Base-by-base conservation (phyloP, 2,797 vertebrate species). In the Neosilurus hyrtlii region DNA sequence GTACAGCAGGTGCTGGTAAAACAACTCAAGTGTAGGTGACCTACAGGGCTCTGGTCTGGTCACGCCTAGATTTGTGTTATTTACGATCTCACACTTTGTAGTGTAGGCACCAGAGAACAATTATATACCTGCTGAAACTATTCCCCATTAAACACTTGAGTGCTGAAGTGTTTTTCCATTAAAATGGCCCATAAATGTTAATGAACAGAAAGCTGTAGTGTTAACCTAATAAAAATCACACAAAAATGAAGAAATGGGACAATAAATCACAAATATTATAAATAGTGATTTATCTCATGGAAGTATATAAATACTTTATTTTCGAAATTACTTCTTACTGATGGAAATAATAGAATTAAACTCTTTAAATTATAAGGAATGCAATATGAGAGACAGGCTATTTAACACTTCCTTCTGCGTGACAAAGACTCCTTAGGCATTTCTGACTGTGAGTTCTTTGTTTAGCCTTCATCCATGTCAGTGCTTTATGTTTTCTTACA, bases 41-140 rank as follows among this genome's bases (percentile, higher is more conserved):
- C 75, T 63, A 70, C 20, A 49, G 35, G 51, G 74, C 3, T n/a
- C 61, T 73, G 65, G 54, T 82, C 74, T 82, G 79, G 83, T 82
- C 79, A 72, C 3, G n/a, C 65, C 54, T 26, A 14, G 35, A 24
- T 75, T 57, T 65, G 66, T 35, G 67, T 83, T 85, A 82, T 86
- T 85, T 86, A 87, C 24, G 71, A 75, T 1, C 68, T 86, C 43
- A 26, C 14, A 51, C 70, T 75, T 72, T 74, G 72, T 78, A 54
- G n/a, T 70, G 63, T 35, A 82, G 82, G 51, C 66, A 20, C 63
- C 52, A 65, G 73, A 67, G 76, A 63, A 65, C 11, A 24, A 59
- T 62, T 80, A 35, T 11, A 24, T 57, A 81, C 54, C 73, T 59
- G 62, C 75, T 81, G 49, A 79, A 76, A 78, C 37, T 0, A 30